Percentiles rank a stretch among this genome's conserved stretches.
phyloP scores from a whole-genome alignment of 2,888 invertebrate genomes.

The Mayetiola destructor region DNA sequence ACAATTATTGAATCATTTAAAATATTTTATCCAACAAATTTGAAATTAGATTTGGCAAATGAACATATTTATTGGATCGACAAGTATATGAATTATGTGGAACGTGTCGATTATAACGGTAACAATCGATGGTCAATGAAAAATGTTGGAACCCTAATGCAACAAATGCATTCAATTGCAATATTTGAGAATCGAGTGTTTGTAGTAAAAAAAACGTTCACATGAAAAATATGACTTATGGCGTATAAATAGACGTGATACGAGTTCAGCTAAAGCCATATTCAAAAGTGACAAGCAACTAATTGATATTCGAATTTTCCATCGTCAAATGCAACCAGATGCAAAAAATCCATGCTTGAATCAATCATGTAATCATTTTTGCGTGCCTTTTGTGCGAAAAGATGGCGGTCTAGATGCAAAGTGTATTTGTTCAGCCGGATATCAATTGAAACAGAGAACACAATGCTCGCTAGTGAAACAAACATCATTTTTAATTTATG shows the following conservation, averaged over 20 bases:
- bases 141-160: constrained; percentile 29
- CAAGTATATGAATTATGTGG: constrained; percentile 62
- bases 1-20: constrained; percentile 46
- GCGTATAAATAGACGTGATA: constrained; percentile 43
- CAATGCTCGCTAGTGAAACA: constrained; percentile 46
- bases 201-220: constrained; percentile 50
- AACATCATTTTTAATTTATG: constrained; percentile 49
- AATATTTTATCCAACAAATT: constrained; percentile 63
- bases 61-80: constrained; percentile 68
- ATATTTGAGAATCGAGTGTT: constrained; percentile 60
- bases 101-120: constrained; percentile 65
- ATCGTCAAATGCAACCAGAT: constrained; percentile 61
- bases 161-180: constrained; percentile 48
- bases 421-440: constrained; percentile 63
- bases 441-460: constrained; percentile 41
- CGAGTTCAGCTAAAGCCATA: constrained; percentile 34
- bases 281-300: constrained; percentile 43
- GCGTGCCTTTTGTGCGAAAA: constrained; percentile 48
- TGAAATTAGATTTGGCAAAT: constrained; percentile 56
- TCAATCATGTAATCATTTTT: constrained; percentile 55
- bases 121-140: constrained; percentile 39
- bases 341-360: constrained; percentile 52
- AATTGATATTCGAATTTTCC: constrained; percentile 54
- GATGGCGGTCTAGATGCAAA: constrained; percentile 39
- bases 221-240: constrained; percentile 26